These are phyloP conservation scores for Synchiropus splendidus DNA, from an alignment of 2,113 vertebrate species.

Conservation along the genomic window DNA sequence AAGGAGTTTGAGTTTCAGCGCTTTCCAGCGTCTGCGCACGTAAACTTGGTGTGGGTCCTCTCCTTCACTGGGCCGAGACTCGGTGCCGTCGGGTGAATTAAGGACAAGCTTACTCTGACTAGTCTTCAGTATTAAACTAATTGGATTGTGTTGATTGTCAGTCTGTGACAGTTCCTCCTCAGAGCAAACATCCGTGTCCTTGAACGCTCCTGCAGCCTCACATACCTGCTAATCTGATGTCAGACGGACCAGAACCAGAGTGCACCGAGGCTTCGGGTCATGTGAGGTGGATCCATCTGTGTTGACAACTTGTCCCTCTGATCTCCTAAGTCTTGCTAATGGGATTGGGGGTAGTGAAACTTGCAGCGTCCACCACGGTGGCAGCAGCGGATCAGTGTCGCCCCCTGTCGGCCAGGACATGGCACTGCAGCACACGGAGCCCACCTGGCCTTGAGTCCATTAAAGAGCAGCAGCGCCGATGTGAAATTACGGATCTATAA, in stretches of 20 bases:
- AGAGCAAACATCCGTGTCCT: slow-evolving; percentile 39
- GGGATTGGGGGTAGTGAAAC: slow-evolving; percentile 41
- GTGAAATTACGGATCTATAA: slow-evolving; percentile 65
- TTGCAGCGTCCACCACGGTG: no score
- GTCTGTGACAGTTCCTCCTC: slow-evolving; percentile 31
- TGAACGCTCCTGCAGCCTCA: slow-evolving; percentile 38
- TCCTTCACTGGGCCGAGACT: no score
- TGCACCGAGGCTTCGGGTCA: slow-evolving; percentile 15
- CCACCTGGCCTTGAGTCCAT: slow-evolving; percentile 58
- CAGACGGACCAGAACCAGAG: slow-evolving; percentile 36
- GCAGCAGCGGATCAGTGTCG: neutral
- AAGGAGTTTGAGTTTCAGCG: no score
- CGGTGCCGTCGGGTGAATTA: slow-evolving; percentile 13
- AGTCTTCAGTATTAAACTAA: slow-evolving; percentile 40
- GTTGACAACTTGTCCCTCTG: slow-evolving; percentile 41
- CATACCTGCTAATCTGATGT: slow-evolving; percentile 51
- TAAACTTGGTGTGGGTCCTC: no score
- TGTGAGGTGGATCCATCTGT: slow-evolving; percentile 42
- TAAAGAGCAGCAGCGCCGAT: slow-evolving; percentile 57
- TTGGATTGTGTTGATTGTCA: slow-evolving; percentile 50
- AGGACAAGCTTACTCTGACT: slow-evolving; percentile 32
- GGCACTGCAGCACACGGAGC: slow-evolving; percentile 36
- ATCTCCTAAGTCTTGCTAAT: slow-evolving; percentile 47
- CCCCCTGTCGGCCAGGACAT: slow-evolving; percentile 15
- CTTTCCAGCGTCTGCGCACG: no score